These are phyloP conservation scores for Tipula lateralis DNA, from an alignment of 2,888 invertebrate genomes.

Conservation along the genomic window DNA sequence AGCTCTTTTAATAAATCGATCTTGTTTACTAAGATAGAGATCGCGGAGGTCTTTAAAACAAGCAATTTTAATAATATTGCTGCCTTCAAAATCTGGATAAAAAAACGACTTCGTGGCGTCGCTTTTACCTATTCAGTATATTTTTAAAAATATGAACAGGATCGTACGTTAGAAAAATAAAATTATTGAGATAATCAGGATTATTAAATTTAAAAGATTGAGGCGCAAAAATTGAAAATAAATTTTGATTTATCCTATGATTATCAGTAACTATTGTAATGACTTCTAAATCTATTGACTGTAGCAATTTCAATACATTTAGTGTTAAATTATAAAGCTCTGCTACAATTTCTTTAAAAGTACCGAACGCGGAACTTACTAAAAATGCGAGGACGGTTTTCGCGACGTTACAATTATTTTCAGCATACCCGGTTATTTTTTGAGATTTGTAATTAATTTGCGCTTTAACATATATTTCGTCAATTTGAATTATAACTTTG, in stretches of 20 bases:
- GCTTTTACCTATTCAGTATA: not conserved
- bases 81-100: not conserved
- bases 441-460: no score
- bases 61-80: not conserved
- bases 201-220: not conserved
- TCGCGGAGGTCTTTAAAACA: not conserved
- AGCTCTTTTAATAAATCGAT: not conserved
- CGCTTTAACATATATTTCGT: constrained; percentile 25
- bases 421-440: no score
- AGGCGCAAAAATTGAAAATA: no score
- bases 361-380: not conserved
- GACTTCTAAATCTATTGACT: no score
- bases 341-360: constrained; percentile 20
- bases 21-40: not conserved
- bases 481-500: not conserved
- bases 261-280: not conserved
- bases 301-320: no score
- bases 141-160: constrained; percentile 21
- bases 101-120: not conserved
- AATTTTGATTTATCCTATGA: no score
- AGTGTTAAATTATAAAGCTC: not conserved
- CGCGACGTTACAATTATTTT: not conserved
- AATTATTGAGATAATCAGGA: not conserved
- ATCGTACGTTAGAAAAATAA: not conserved
- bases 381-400: not conserved